phyloP scores from a whole-genome alignment of 2,113 vertebrate genomes.

The Thunnus thynnus region DNA sequence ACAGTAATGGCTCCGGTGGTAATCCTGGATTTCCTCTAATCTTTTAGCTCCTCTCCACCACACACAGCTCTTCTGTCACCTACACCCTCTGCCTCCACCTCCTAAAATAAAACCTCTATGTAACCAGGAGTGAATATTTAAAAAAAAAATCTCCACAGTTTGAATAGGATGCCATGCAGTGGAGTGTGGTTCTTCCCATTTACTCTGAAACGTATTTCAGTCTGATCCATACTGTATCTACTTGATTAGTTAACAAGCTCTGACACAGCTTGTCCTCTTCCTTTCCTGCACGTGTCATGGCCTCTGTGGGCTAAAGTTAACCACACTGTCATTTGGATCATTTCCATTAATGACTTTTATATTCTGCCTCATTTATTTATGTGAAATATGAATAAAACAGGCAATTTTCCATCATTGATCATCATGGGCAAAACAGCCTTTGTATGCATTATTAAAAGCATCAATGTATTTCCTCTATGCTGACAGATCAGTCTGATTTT shows the following conservation, averaged over 20 bases:
- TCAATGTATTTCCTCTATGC: not conserved
- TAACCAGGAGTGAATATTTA: not conserved
- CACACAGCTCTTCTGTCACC: constrained; percentile 8
- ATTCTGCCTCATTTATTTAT: no score
- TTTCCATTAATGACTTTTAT: no score
- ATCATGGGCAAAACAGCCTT: not conserved
- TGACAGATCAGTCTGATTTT: not conserved
- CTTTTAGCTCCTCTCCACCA: constrained; percentile 39
- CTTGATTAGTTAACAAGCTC: constrained; percentile 65
- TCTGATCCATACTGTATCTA: not conserved
- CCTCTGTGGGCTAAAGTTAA: not conserved
- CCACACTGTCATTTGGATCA: no score
- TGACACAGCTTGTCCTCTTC: constrained; percentile 16
- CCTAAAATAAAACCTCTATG: not conserved
- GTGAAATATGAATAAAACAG: no score
- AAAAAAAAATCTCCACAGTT: no score
- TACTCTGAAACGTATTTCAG: not conserved
- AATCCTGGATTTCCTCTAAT: constrained; percentile 81
- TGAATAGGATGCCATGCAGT: no score
- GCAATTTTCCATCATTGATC: not conserved
- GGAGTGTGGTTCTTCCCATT: not conserved
- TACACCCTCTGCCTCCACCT: not conserved
- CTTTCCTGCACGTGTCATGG: constrained; percentile 36
- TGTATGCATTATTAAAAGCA: no score
- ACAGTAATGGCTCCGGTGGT: constrained; percentile 39